Percentiles rank a stretch among this genome's conserved stretches.
phyloP scores from a whole-genome alignment of 2,113 vertebrate genomes.

The Rhabdornis inornatus region DNA sequence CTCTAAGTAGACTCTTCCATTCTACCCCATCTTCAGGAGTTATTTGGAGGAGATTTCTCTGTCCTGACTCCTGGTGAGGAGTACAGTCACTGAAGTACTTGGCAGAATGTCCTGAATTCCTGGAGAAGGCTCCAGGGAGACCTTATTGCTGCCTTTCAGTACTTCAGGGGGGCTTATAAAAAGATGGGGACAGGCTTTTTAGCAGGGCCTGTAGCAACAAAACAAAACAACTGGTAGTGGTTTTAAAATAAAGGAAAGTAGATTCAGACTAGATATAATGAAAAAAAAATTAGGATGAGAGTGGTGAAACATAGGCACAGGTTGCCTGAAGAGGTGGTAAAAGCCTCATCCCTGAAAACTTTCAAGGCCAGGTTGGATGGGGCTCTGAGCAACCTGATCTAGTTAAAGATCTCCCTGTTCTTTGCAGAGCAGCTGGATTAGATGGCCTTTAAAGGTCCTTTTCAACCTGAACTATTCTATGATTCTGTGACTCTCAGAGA shows the following conservation, averaged over 20 bases:
- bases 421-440: background rate
- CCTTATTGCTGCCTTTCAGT: rapidly evolving
- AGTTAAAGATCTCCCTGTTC: background rate
- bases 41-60: background rate
- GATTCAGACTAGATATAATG: background rate
- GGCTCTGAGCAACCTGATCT: background rate
- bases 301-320: background rate
- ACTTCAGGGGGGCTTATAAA: background rate
- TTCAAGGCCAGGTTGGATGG: rapidly evolving
- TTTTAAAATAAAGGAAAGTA: background rate
- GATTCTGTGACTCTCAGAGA: background rate
- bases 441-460: background rate
- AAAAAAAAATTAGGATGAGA: rapidly evolving
- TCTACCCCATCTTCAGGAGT: background rate
- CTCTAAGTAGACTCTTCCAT: background rate
- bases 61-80: background rate
- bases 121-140: rapidly evolving
- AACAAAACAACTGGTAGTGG: background rate
- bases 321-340: background rate
- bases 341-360: background rate
- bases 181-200: background rate
- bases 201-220: background rate
- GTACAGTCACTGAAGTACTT: background rate
- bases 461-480: rapidly evolving
- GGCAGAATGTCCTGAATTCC: background rate